A percentile compares a stretch with the other conserved stretches of the same genome.
Evolutionary conservation across 2,888 invertebrate species (phyloP).

Genomic region (Nephrocerus scutellatus): DNA sequence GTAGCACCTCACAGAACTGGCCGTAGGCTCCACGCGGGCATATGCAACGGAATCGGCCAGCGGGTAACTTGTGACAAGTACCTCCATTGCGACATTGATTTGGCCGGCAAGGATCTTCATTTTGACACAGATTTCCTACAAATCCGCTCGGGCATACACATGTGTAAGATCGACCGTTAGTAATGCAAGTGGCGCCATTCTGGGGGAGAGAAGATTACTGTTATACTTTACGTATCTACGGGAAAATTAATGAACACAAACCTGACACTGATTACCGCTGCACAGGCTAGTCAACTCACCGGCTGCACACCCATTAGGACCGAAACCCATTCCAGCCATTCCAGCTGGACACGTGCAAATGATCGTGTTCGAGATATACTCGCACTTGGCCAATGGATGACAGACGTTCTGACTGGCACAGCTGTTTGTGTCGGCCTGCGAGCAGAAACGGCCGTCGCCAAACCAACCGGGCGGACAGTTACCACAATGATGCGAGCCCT

Average conservation of each 20-base stretch:
- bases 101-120: conserved; percentile 57
- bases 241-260: conserved; percentile 11
- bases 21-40: conserved; percentile 65
- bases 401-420: conserved; percentile 55
- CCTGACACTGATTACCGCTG: conserved; percentile 51
- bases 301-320: conserved; percentile 63
- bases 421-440: conserved; percentile 27
- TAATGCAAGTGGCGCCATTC: conserved; percentile 49
- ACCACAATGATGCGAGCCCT: conserved; percentile 82
- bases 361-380: conserved; percentile 58
- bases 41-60: conserved; percentile 51
- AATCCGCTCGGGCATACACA: conserved; percentile 40
- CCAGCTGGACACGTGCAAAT: conserved; percentile 74
- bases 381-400: conserved; percentile 73
- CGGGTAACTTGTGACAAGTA: conserved; percentile 51
- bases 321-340: conserved; percentile 75
- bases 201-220: conserved; percentile 50
- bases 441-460: conserved; percentile 75
- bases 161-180: conserved; percentile 29
- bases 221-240: conserved; percentile 22
- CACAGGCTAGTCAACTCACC: conserved; percentile 48
- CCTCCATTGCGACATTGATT: conserved; percentile 80
- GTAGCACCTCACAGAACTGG: conserved; percentile 55
- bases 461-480: conserved; percentile 80
- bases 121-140: conserved; percentile 55